These are phyloP conservation scores for Leptoteleia sp. DNA, from an alignment of 1,140 invertebrate species.

Conservation along the genomic window DNA sequence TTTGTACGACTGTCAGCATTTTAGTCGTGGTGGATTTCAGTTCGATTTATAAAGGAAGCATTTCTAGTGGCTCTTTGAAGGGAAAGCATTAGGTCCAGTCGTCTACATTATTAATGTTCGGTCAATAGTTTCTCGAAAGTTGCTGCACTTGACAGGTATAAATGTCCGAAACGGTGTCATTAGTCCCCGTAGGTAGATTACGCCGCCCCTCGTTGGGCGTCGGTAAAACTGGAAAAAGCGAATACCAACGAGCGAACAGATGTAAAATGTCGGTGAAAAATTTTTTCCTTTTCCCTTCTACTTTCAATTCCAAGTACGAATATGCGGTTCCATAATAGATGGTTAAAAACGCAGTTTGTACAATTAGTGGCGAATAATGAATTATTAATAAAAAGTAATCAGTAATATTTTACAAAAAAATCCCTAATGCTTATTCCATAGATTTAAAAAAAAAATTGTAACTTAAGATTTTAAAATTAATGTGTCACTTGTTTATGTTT, in stretches of 20 bases:
- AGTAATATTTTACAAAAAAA: too few relatives aligned
- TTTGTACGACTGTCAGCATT: constrained; percentile 41
- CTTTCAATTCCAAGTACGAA: constrained; percentile 18
- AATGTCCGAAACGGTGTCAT: constrained; percentile 77
- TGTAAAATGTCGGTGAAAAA: constrained; percentile 27
- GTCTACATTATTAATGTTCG: constrained; percentile 78
- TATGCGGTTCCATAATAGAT: not conserved
- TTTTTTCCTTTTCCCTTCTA: constrained; percentile 28
- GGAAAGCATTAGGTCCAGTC: constrained; percentile 63
- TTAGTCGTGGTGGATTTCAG: constrained; percentile 66
- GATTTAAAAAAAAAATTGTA: too few relatives aligned
- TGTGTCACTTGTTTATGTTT: too few relatives aligned
- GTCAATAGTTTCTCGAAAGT: constrained; percentile 76
- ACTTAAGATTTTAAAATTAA: too few relatives aligned
- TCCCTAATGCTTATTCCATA: too few relatives aligned
- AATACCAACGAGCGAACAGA: constrained; percentile 24
- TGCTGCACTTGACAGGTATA: constrained; percentile 78
- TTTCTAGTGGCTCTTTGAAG: constrained; percentile 56
- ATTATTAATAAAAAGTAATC: too few relatives aligned
- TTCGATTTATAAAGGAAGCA: constrained; percentile 74
- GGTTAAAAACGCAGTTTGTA: too few relatives aligned
- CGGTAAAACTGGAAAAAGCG: constrained; percentile 46
- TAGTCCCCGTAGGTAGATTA: constrained; percentile 73
- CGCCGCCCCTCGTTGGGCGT: constrained; percentile 25
- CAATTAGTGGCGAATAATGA: too few relatives aligned